A percentile compares a stretch with the other conserved stretches of the same genome.
phyloP scores from a whole-genome alignment of 2,797 vertebrate genomes.

The Nannoperca australis region DNA sequence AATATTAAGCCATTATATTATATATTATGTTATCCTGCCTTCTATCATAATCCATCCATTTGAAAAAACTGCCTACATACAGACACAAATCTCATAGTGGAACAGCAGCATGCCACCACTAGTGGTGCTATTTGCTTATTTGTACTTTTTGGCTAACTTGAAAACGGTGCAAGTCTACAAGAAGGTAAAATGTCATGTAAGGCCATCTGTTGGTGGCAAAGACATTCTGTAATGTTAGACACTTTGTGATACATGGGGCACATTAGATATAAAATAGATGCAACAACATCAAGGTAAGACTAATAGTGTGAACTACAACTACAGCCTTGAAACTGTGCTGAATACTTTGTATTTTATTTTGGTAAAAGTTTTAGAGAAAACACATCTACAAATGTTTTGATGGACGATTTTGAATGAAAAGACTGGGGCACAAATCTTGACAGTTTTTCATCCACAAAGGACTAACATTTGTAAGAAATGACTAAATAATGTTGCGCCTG shows the following conservation, averaged over 20 bases:
- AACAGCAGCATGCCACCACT: neutral
- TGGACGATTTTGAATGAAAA: neutral
- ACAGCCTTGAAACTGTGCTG: neutral
- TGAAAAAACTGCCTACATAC: neutral
- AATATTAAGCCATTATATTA: neutral
- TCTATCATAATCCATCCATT: neutral
- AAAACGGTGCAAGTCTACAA: neutral
- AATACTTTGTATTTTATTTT: neutral
- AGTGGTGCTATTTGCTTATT: neutral
- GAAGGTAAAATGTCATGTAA: neutral
- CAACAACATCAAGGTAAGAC: too few species aligned
- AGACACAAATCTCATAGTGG: neutral
- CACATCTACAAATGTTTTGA: neutral
- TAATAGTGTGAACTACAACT: neutral
- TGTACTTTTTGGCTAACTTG: neutral
- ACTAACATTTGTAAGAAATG: constrained; percentile 2
- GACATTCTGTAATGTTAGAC: neutral
- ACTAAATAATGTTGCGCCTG: neutral
- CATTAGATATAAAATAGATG: neutral
- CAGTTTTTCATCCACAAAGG: neutral
- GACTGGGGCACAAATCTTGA: neutral
- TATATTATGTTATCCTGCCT: neutral
- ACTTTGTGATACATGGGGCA: neutral
- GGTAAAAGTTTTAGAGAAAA: neutral
- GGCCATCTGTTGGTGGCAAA: neutral